phyloP scores from a whole-genome alignment of 2,797 vertebrate species.

The Poecilia gillii region DNA sequence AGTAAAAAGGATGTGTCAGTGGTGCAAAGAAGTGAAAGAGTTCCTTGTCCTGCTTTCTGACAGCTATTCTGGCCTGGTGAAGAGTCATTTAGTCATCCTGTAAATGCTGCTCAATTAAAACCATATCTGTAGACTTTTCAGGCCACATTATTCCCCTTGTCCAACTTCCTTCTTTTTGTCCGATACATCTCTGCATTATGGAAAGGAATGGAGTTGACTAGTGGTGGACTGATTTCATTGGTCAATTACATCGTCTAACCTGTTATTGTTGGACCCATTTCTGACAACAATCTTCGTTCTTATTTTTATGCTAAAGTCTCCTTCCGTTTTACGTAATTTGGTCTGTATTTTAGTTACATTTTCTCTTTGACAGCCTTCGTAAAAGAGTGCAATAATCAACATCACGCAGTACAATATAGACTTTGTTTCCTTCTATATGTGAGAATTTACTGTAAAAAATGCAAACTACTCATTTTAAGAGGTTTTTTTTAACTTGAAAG shows the following conservation, averaged over 20 bases:
- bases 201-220: slow-evolving; percentile 25
- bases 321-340: not conserved
- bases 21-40: slow-evolving; percentile 32
- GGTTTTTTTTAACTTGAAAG: slow-evolving; percentile 38
- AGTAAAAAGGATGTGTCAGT: slow-evolving; percentile 51
- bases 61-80: slow-evolving; percentile 39
- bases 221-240: slow-evolving; percentile 47
- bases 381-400: slow-evolving; percentile 15
- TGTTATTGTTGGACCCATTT: slow-evolving; percentile 29
- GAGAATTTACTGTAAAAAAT: slow-evolving; percentile 15
- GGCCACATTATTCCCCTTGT: slow-evolving; percentile 47
- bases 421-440: slow-evolving; percentile 4
- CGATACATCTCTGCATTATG: slow-evolving; percentile 10
- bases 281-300: slow-evolving; percentile 18
- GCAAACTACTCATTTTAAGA: slow-evolving; percentile 24
- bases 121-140: slow-evolving; percentile 46
- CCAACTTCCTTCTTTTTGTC: slow-evolving; percentile 17
- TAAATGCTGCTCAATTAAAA: slow-evolving; percentile 56
- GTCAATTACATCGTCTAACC: slow-evolving; percentile 42
- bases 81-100: slow-evolving; percentile 28
- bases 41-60: slow-evolving; percentile 54
- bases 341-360: not conserved
- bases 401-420: slow-evolving; percentile 3
- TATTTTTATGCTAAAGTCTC: slow-evolving; percentile 2
- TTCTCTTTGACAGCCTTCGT: slow-evolving; percentile 7